A percentile compares a stretch with the other conserved stretches of the same genome.
Conservation (phyloP, 2,113 vertebrate genomes). For the Harpagus bidentatus region DNA sequence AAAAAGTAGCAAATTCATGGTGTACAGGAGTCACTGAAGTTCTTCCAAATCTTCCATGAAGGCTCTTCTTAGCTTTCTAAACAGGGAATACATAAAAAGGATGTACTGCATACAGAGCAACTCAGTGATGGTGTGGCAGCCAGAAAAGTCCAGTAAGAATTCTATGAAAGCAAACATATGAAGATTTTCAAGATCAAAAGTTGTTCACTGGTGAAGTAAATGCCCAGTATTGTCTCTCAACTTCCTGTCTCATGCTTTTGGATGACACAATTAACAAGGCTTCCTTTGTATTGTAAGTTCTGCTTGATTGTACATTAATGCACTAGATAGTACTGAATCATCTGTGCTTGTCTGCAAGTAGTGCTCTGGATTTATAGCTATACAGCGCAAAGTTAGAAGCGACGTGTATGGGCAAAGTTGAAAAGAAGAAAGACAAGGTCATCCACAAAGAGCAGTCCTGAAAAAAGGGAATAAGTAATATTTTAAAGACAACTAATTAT, state of each 20-base stretch:
- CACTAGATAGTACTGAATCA: not conserved
- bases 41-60: not conserved
- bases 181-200: constrained; percentile 35
- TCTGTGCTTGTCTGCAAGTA: not conserved
- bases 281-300: constrained; percentile 1
- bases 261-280: constrained; percentile 48
- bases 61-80: not conserved
- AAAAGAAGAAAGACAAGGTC: not conserved
- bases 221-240: not conserved
- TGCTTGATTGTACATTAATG: constrained; percentile 4
- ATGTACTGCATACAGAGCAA: not conserved
- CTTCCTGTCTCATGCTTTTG: constrained; percentile 47
- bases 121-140: not conserved
- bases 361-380: not conserved
- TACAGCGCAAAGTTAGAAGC: not conserved
- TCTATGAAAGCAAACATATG: not conserved
- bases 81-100: not conserved
- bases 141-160: not conserved
- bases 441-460: not conserved
- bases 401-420: not conserved
- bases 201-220: constrained; percentile 21
- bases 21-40: not conserved
- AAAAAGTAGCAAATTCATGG: not conserved
- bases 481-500: not conserved
- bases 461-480: not conserved